Evolutionary conservation across 2,113 vertebrate species (phyloP), one percentile per base, ranked within the genome.

Genomic region (Alexandromys fortis): DNA sequence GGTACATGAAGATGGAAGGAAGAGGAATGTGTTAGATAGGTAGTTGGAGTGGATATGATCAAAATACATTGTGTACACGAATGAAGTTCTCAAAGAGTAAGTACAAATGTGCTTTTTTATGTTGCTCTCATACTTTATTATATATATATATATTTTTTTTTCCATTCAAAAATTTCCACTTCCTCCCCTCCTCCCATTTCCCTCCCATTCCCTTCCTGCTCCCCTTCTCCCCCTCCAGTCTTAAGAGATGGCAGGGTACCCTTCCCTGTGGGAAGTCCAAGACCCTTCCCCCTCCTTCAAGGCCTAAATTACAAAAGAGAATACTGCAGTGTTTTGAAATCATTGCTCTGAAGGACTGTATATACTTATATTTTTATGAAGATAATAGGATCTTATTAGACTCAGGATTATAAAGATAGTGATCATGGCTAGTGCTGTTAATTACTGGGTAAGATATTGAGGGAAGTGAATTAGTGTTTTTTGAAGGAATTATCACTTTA

Each of bases 291-390:
- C 52, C 52, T 55, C 14, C 52, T 16, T 55, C 14, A 16, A 55
- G 14, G 14, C 52, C 14, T 42, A 83, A 42, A 45, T 30, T 12
- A 45, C 22, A 85, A 85, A 65, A 85, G 38, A 77, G 19, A 67
- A 35, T 14, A 94, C 70, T 96, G 45, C 14, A 85, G 88, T 22
- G 2, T 82, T 13, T 19, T 86, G 8, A 89, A 67, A 35, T 67
- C 47, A 26, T 81, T 55, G 61, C 83, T n/a, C 58, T 91, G 72
- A 82, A 76, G 19, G 55, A 63, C 4, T 38, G 21, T 30, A 47
- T 81, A 72, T 13, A 63, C 49, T 86, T 87, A n/a, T 38, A 11
- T 22, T 81, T 96, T 88, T 93, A 75, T 52, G 72, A 78, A 89
- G 78, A 42, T 24, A 82, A 10, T 47, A 58, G 24, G 81, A 61